These are phyloP conservation scores for Drosophila trichaetosa DNA, from an alignment of 2,888 invertebrate species.

Conservation along the genomic window DNA sequence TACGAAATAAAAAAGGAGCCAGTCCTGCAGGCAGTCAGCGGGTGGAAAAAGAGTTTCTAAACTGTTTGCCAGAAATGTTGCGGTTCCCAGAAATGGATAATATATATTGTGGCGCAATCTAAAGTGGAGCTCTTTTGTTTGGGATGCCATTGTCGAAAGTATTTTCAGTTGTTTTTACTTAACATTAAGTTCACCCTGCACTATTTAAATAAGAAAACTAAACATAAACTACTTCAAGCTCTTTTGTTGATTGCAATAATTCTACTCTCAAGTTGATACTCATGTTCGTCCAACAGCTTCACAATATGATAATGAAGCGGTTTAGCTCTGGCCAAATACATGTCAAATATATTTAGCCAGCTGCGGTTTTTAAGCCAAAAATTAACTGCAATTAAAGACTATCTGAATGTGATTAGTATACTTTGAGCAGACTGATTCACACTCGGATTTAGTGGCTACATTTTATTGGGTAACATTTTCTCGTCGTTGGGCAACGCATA, in stretches of 20 bases:
- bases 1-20: neutral
- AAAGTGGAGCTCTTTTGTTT: constrained; percentile 24
- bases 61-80: constrained; percentile 42
- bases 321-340: neutral
- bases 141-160: constrained; percentile 35
- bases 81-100: constrained; percentile 34
- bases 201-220: neutral
- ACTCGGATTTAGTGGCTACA: neutral
- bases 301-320: neutral
- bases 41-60: constrained; percentile 17
- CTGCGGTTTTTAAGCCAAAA: constrained; percentile 2
- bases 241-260: neutral
- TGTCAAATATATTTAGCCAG: neutral
- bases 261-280: neutral
- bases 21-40: neutral
- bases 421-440: neutral
- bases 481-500: constrained; percentile 14
- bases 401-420: neutral
- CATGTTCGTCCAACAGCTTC: neutral
- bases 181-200: constrained; percentile 9
- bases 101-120: constrained; percentile 45
- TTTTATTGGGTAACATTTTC: neutral
- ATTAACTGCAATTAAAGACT: neutral
- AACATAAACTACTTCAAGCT: neutral
- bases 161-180: constrained; percentile 30